phyloP scores from a whole-genome alignment of 1,140 invertebrate genomes.

The Archegozetes longisetosus region DNA sequence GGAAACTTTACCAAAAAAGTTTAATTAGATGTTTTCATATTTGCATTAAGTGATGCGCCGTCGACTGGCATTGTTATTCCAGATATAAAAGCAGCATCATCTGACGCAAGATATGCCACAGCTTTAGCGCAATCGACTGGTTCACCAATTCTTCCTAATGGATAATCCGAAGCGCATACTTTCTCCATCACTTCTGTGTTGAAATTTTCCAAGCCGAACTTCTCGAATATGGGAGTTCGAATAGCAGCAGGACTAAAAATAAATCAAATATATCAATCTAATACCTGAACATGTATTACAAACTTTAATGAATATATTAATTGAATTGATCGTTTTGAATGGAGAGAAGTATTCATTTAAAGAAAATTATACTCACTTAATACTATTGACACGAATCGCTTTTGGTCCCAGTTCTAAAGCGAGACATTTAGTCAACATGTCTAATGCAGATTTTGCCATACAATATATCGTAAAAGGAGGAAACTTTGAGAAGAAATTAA shows the following conservation, averaged over 20 bases:
- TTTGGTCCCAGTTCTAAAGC: conserved; percentile 22
- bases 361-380: conserved; percentile 5
- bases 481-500: no score
- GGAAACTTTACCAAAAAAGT: no score
- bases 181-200: neutral
- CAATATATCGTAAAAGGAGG: no score
- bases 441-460: conserved; percentile 70
- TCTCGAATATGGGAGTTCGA: conserved; percentile 10
- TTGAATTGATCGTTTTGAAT: no score
- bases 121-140: conserved; percentile 41
- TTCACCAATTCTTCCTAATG: conserved; percentile 11
- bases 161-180: neutral
- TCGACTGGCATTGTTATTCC: conserved; percentile 61
- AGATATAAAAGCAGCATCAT: conserved; percentile 61
- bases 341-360: no score
- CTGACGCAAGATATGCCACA: conserved; percentile 68
- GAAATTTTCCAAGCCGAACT: neutral
- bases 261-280: neutral
- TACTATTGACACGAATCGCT: conserved; percentile 52
- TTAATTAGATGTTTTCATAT: neutral
- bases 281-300: no score
- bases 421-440: no score
- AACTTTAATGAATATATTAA: no score
- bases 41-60: conserved; percentile 37
- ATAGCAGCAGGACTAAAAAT: conserved; percentile 5